Evolutionary conservation across 2,888 invertebrate genomes (phyloP).

Genomic region (Eupithecia dodoneata): DNA sequence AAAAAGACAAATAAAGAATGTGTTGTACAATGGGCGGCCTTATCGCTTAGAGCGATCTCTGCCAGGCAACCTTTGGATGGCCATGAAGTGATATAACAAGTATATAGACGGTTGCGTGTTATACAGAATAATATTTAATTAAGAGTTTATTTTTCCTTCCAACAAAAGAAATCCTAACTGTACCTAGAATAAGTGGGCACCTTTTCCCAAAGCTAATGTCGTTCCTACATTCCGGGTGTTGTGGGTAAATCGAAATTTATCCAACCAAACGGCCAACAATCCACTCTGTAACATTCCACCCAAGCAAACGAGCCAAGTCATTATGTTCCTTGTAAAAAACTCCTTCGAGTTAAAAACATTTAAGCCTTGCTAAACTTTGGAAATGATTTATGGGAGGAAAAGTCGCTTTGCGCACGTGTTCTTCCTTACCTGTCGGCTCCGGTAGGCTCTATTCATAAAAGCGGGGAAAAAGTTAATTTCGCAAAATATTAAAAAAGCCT

Average conservation of each 20-base stretch:
- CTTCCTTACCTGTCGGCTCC: constrained; percentile 38
- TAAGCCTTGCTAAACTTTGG: constrained; percentile 51
- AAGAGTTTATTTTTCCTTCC: background rate
- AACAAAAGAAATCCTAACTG: background rate
- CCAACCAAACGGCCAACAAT: background rate
- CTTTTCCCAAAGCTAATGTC: background rate
- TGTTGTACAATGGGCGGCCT: too few relatives aligned
- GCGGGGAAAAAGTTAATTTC: constrained; percentile 10
- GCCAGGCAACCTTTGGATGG: too few relatives aligned
- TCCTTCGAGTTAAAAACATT: constrained; percentile 38
- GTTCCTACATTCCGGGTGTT: background rate
- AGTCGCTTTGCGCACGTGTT: constrained; percentile 48
- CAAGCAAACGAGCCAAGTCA: constrained; percentile 21
- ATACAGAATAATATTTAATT: too few relatives aligned
- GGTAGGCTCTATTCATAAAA: constrained; percentile 21
- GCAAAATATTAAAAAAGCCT: background rate
- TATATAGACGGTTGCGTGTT: too few relatives aligned
- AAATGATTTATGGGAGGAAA: constrained; percentile 64
- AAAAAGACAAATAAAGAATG: too few relatives aligned
- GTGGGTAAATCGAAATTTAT: constrained; percentile 5
- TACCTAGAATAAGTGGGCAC: background rate
- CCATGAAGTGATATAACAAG: too few relatives aligned
- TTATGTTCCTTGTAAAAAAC: constrained; percentile 25
- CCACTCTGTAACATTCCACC: constrained; percentile 10
- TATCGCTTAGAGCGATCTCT: too few relatives aligned